Evolutionary conservation across 2,113 vertebrate genomes (phyloP).

Genomic region (Clarias gariepinus): DNA sequence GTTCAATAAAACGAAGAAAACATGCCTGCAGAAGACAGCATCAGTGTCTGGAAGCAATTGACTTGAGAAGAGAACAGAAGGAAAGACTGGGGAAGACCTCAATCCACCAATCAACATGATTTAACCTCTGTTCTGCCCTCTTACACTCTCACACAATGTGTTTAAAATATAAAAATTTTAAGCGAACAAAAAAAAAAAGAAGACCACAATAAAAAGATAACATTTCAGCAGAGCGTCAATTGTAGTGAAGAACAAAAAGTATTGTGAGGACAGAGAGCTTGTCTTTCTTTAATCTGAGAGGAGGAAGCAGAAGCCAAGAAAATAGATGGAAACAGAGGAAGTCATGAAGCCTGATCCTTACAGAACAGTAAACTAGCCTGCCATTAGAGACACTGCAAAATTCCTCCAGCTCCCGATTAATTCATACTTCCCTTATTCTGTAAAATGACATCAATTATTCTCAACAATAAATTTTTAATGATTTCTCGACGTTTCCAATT

Average conservation of each 20-base stretch:
- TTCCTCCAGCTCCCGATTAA: slow-evolving; percentile 22
- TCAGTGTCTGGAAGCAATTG: slow-evolving; percentile 67
- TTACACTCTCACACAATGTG: neutral
- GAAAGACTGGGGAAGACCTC: neutral
- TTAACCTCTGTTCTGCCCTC: neutral
- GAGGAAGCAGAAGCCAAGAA: neutral
- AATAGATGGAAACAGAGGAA: neutral
- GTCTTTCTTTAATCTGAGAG: neutral
- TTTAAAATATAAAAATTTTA: neutral
- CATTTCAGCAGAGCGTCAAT: neutral
- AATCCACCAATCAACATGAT: slow-evolving; percentile 19
- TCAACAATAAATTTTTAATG: neutral
- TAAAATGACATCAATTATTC: neutral
- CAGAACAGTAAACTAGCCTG: neutral
- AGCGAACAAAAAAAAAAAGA: neutral
- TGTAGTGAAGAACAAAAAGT: neutral
- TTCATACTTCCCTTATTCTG: neutral
- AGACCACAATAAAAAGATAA: neutral
- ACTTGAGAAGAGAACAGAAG: neutral
- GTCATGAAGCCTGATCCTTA: neutral
- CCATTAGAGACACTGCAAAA: slow-evolving; percentile 2
- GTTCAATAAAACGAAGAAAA: slow-evolving; percentile 39
- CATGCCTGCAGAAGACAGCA: slow-evolving; percentile 8
- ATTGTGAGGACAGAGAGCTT: neutral
- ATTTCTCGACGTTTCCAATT: neutral